Evolutionary conservation across 2,888 invertebrate species (phyloP).

Genomic region (Harpalus rufipes): DNA sequence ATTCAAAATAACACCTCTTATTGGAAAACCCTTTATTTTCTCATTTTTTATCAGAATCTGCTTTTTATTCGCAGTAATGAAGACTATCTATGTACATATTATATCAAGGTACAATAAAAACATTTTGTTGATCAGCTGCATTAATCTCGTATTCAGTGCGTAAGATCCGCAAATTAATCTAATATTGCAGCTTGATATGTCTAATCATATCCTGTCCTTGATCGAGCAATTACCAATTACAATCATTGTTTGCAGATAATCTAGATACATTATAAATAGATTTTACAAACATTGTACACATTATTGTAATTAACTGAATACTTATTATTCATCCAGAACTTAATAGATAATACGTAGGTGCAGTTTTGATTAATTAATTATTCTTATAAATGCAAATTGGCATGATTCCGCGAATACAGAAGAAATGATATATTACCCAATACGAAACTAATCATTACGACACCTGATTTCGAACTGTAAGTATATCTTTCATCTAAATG

Average conservation of each 20-base stretch:
- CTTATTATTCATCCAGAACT: not conserved
- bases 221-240: constrained; percentile 21
- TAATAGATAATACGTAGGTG: not conserved
- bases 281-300: not conserved
- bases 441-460: not conserved
- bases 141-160: not conserved
- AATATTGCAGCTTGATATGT: constrained; percentile 3
- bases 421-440: not conserved
- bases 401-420: not conserved
- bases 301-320: not conserved
- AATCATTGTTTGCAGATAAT: constrained; percentile 19
- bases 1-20: no score
- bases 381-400: not conserved
- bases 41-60: no score
- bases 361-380: not conserved
- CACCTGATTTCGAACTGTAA: not conserved
- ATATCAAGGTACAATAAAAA: no score
- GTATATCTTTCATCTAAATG: no score
- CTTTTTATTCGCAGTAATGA: no score
- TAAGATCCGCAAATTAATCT: constrained; percentile 9
- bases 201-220: constrained; percentile 32
- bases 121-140: not conserved
- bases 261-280: constrained; percentile 18
- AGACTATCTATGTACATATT: no score
- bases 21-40: no score